phyloP scores from a whole-genome alignment of 2,888 invertebrate species.

The Drosophila vallismaia region DNA sequence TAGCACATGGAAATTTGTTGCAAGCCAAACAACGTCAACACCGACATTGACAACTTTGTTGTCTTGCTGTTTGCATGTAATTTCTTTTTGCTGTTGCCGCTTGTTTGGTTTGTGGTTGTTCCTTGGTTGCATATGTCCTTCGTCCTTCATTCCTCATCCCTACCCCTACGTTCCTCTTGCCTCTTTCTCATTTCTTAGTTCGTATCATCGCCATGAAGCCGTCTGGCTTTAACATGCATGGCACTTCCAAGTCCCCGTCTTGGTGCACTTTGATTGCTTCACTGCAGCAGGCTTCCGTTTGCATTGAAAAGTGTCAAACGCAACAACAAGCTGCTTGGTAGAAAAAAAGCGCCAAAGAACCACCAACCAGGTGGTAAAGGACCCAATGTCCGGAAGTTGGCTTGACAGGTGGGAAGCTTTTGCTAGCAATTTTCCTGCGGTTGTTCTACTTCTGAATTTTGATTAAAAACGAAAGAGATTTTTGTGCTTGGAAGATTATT shows the following conservation, averaged over 20 bases:
- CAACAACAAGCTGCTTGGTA: conserved; percentile 43
- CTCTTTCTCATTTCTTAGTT: not conserved
- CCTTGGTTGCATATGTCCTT: conserved; percentile 20
- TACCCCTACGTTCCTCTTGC: not conserved
- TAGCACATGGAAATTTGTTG: conserved; percentile 31
- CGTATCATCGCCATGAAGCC: conserved; percentile 11
- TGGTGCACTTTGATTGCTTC: conserved; percentile 65
- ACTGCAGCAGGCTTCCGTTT: conserved; percentile 22
- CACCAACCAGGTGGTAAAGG: conserved; percentile 12
- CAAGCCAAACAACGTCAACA: conserved; percentile 43
- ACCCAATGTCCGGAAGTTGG: conserved; percentile 16
- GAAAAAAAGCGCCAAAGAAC: conserved; percentile 1
- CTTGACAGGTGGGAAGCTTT: not conserved
- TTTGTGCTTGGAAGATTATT: too few relatives aligned
- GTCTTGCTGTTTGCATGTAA: conserved; percentile 53
- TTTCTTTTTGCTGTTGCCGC: conserved; percentile 62
- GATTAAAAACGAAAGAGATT: not conserved
- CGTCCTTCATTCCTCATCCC: conserved; percentile 3
- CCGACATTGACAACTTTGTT: conserved; percentile 66
- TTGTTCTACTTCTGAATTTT: not conserved
- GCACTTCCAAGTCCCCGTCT: conserved; percentile 60
- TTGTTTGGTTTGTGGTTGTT: conserved; percentile 70
- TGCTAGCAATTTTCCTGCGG: not conserved
- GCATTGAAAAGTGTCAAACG: conserved; percentile 61
- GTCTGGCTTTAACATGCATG: conserved; percentile 51